phyloP scores from a whole-genome alignment of 1,140 invertebrate species.

The Whitmania pigra region DNA sequence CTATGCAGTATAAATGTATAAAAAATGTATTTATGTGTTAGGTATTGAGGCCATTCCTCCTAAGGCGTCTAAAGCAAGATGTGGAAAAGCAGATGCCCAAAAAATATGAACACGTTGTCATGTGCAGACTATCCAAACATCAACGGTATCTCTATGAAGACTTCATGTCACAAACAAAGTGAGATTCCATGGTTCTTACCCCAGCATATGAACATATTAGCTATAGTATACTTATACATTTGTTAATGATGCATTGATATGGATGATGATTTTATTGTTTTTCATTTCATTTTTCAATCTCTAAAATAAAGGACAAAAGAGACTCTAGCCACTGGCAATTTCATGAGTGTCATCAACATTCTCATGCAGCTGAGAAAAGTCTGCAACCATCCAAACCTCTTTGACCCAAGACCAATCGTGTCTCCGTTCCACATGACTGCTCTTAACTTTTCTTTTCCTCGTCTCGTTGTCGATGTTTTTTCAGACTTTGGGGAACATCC shows the following conservation, averaged over 20 bases:
- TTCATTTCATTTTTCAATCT: constrained; percentile 17
- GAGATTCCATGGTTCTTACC: constrained; percentile 37
- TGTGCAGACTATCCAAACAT: constrained; percentile 88
- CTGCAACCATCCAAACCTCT: constrained; percentile 98
- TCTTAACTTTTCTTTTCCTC: constrained; percentile 54
- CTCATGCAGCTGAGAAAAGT: constrained; percentile 98
- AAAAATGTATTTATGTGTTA: constrained; percentile 33
- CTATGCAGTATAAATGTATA: too few relatives aligned
- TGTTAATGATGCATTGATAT: too few relatives aligned
- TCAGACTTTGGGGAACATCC: too few relatives aligned
- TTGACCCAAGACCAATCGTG: constrained; percentile 84
- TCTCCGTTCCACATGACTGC: constrained; percentile 84
- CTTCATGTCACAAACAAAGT: constrained; percentile 95
- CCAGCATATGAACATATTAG: too few relatives aligned
- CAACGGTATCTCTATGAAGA: constrained; percentile 97
- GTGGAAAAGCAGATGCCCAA: constrained; percentile 99
- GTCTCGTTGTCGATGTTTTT: constrained; percentile 31
- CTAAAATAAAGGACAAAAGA: constrained; percentile 69
- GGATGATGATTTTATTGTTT: too few relatives aligned
- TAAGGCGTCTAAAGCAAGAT: constrained; percentile 86
- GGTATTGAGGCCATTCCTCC: constrained; percentile 89
- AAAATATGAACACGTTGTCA: constrained; percentile 93
- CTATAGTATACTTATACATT: too few relatives aligned
- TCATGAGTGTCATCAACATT: constrained; percentile 95
- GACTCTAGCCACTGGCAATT: constrained; percentile 82